A percentile compares a stretch with the other conserved stretches of the same genome.
Evolutionary conservation across 2,113 vertebrate species (phyloP).

Genomic region (Neoarius graeffei): DNA sequence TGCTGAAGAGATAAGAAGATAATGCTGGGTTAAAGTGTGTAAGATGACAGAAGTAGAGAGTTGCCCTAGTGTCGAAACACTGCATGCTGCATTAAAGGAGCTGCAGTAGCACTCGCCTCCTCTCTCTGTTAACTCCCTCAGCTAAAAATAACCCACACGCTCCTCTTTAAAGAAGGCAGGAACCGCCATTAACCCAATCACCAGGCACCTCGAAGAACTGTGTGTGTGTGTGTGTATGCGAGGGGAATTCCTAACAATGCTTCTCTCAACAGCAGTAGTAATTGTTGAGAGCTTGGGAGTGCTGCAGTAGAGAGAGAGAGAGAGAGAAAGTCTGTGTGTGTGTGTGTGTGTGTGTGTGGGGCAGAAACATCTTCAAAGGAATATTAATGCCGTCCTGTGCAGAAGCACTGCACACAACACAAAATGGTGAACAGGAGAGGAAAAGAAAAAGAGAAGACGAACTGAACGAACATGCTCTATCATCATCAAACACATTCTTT

Average conservation of each 20-base stretch:
- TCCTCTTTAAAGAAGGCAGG: constrained; percentile 74
- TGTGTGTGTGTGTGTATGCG: neutral
- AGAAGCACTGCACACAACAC: constrained; percentile 48
- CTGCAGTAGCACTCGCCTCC: constrained; percentile 50
- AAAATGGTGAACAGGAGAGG: constrained; percentile 18
- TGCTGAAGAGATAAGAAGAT: neutral
- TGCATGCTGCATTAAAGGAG: constrained; percentile 17
- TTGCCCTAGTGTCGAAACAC: constrained; percentile 2
- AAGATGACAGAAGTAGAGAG: neutral
- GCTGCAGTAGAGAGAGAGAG: constrained; percentile 20
- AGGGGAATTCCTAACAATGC: constrained; percentile 42
- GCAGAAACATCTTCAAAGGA: constrained; percentile 73
- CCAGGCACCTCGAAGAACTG: constrained; percentile 61
- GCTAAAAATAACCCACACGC: constrained; percentile 75
- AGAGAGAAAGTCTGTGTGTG: neutral
- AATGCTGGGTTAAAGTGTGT: neutral
- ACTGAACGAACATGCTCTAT: neutral
- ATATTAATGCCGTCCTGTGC: constrained; percentile 72
- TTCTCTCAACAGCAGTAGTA: constrained; percentile 39
- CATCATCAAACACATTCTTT: neutral
- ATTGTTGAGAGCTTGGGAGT: constrained; percentile 28
- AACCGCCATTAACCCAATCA: constrained; percentile 76
- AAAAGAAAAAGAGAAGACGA: neutral
- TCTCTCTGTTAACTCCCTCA: constrained; percentile 74
- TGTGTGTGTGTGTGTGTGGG: constrained; percentile 41